These are phyloP conservation scores for Aspidiotus rigidus DNA, from an alignment of 2,888 invertebrate genomes.

Conservation along the genomic window DNA sequence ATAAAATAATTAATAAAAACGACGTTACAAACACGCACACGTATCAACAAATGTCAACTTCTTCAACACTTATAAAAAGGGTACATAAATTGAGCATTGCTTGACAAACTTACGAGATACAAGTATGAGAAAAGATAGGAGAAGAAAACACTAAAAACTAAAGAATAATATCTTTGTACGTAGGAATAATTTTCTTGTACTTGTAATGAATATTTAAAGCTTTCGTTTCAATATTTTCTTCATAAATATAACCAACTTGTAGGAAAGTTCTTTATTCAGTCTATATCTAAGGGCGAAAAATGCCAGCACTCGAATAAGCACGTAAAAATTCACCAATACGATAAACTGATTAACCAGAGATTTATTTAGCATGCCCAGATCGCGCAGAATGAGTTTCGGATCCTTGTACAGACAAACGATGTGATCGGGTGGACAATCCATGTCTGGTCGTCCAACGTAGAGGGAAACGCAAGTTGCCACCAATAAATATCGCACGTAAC, in stretches of 20 bases:
- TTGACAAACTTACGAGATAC: no score
- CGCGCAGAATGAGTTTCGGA: slow-evolving; percentile 53
- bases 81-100: no score
- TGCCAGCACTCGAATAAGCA: slow-evolving; percentile 49
- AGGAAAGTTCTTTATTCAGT: slow-evolving; percentile 50
- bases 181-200: neutral
- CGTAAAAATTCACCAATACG: slow-evolving; percentile 50
- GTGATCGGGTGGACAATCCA: slow-evolving; percentile 53
- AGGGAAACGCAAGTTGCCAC: slow-evolving; percentile 51
- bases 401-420: slow-evolving; percentile 51
- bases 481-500: slow-evolving; percentile 60
- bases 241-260: slow-evolving; percentile 49
- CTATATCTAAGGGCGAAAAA: slow-evolving; percentile 52
- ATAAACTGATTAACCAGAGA: slow-evolving; percentile 50
- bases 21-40: no score
- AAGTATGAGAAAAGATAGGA: no score
- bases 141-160: no score
- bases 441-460: slow-evolving; percentile 51
- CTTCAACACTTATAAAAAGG: no score
- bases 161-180: neutral
- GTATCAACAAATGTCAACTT: no score
- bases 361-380: slow-evolving; percentile 53
- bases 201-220: slow-evolving; percentile 8
- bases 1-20: no score
- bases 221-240: slow-evolving; percentile 46